Conservation (phyloP, 2,113 vertebrate species). For the Tiliqua scincoides region DNA sequence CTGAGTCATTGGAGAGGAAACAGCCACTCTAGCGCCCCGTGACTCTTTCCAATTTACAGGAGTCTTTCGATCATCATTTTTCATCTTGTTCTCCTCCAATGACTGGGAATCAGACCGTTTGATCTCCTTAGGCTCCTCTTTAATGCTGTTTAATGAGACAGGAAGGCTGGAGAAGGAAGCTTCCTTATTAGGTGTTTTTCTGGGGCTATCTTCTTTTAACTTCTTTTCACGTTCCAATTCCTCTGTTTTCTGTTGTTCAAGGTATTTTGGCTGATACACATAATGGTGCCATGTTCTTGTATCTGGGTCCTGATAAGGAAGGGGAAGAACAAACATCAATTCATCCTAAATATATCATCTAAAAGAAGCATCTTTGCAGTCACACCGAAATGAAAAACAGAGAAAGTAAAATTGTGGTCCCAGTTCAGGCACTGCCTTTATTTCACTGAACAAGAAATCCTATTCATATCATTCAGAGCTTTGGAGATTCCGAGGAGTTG, state of each 20-base stretch:
- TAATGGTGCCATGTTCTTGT: slow-evolving; percentile 90
- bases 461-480: background rate
- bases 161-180: slow-evolving; percentile 76
- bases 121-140: slow-evolving; percentile 86
- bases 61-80: slow-evolving; percentile 85
- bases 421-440: background rate
- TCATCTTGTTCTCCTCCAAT: slow-evolving; percentile 84
- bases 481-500: background rate
- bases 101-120: slow-evolving; percentile 83
- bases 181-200: slow-evolving; percentile 90
- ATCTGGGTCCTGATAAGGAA: slow-evolving; percentile 86
- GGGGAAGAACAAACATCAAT: background rate
- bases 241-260: slow-evolving; percentile 89
- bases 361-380: slow-evolving; percentile 9
- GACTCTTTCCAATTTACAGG: slow-evolving; percentile 90
- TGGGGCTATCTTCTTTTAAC: slow-evolving; percentile 87
- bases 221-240: slow-evolving; percentile 85
- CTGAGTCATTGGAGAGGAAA: slow-evolving; percentile 91
- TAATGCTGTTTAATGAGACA: slow-evolving; percentile 82
- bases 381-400: background rate
- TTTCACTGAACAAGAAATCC: background rate
- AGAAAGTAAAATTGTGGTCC: background rate
- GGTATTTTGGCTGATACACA: slow-evolving; percentile 91
- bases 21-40: slow-evolving; percentile 84
- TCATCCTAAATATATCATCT: slow-evolving; percentile 31